Conservation (phyloP, 2,113 vertebrate genomes). For the Carollia perspicillata region DNA sequence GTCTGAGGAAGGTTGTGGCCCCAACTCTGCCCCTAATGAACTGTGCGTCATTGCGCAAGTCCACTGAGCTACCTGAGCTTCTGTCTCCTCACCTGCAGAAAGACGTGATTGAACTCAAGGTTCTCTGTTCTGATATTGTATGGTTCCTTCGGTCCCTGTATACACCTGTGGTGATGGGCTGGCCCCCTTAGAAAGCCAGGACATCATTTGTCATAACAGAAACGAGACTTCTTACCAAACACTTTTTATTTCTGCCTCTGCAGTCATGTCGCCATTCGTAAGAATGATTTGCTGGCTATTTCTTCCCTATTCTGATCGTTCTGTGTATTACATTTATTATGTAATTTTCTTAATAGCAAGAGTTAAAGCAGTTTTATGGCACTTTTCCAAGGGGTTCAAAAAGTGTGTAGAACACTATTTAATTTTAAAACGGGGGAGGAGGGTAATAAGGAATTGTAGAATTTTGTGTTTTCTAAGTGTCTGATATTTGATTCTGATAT, state of each 20-base stretch:
- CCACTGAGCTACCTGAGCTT: neutral
- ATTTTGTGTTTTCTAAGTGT: neutral
- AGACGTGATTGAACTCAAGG: neutral
- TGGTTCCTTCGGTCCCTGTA: neutral
- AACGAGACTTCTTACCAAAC: neutral
- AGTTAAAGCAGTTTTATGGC: neutral
- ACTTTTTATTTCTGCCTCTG: neutral
- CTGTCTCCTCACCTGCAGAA: neutral
- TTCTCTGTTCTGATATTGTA: neutral
- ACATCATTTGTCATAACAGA: neutral
- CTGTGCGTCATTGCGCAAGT: neutral
- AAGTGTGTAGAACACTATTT: neutral
- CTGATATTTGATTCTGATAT: conserved; percentile 28
- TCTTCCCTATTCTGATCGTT: neutral
- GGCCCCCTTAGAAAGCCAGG: neutral
- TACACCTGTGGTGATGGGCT: neutral
- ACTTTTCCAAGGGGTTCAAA: neutral
- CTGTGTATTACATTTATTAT: neutral
- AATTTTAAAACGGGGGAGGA: neutral
- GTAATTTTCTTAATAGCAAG: neutral
- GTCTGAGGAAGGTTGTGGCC: neutral
- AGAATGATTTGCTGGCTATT: neutral
- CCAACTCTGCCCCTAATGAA: neutral
- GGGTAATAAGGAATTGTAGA: neutral
- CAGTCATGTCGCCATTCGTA: neutral